Conservation (phyloP, 2,888 invertebrate species). For the Microdon myrmicae region DNA sequence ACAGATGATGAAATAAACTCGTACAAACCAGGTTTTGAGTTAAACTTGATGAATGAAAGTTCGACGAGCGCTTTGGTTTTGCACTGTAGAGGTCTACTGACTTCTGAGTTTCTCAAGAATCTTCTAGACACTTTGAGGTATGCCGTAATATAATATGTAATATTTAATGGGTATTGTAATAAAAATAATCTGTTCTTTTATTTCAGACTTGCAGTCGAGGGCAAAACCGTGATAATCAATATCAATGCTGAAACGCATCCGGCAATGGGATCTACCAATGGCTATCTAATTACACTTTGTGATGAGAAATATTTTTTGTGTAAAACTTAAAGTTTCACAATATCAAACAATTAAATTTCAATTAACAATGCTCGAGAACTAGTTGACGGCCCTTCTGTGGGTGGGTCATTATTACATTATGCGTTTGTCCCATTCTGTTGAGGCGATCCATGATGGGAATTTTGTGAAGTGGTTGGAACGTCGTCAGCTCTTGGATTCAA, state of each 20-base stretch:
- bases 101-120: slow-evolving; percentile 61
- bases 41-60: slow-evolving; percentile 7
- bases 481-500: neutral
- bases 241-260: slow-evolving; percentile 4
- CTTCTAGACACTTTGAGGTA: slow-evolving; percentile 64
- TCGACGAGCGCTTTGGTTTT: slow-evolving; percentile 12
- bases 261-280: neutral
- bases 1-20: slow-evolving; percentile 58
- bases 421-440: neutral
- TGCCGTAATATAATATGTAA: neutral
- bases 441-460: neutral
- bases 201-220: slow-evolving; percentile 9
- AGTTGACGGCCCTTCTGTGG: neutral
- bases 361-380: slow-evolving; percentile 1
- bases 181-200: neutral
- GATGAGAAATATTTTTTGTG: slow-evolving; percentile 13
- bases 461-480: slow-evolving; percentile 11
- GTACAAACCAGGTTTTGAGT: slow-evolving; percentile 27
- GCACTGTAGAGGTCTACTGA: slow-evolving; percentile 69
- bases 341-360: neutral
- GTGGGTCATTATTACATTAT: neutral
- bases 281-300: slow-evolving; percentile 7
- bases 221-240: slow-evolving; percentile 3
- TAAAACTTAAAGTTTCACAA: neutral
- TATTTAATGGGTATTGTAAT: neutral